Evolutionary conservation across 2,797 vertebrate genomes (phyloP).

Genomic region (Vespertilio murinus): DNA sequence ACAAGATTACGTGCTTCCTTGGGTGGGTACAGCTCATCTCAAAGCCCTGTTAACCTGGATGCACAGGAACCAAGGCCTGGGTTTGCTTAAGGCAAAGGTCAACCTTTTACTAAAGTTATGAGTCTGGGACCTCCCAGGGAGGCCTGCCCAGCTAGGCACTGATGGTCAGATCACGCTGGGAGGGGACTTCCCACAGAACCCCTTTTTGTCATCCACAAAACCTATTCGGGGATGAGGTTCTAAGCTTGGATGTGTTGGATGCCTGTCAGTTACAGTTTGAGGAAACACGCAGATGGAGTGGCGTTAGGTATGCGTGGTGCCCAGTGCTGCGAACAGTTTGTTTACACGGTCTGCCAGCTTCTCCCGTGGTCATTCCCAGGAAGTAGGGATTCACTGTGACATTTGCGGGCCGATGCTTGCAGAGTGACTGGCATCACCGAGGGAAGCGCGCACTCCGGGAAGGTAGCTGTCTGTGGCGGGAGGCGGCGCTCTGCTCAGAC

Average conservation of each 20-base stretch:
- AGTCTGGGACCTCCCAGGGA: neutral
- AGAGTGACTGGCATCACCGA: neutral
- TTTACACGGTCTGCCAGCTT: neutral
- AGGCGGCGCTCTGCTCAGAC: neutral
- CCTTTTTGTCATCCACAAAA: neutral
- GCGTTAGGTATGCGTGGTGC: accelerated
- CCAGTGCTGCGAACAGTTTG: neutral
- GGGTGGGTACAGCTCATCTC: accelerated
- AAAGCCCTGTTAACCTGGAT: accelerated
- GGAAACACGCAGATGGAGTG: neutral
- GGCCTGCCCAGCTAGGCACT: neutral
- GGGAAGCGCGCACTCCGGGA: accelerated
- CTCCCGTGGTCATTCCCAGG: accelerated
- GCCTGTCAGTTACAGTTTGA: neutral
- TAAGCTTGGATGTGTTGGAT: neutral
- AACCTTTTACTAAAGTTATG: neutral
- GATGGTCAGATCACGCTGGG: neutral
- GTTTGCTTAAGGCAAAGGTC: neutral
- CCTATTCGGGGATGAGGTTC: neutral
- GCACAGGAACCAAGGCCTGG: neutral
- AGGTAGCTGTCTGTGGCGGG: too few species aligned
- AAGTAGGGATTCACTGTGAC: neutral
- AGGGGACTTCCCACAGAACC: neutral
- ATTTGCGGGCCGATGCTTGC: neutral
- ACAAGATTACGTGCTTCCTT: neutral